A percentile compares a stretch with the other conserved stretches of the same genome.
These are phyloP conservation scores for Hippocampus mohnikei DNA, from an alignment of 2,113 vertebrate genomes.

Conservation along the genomic window DNA sequence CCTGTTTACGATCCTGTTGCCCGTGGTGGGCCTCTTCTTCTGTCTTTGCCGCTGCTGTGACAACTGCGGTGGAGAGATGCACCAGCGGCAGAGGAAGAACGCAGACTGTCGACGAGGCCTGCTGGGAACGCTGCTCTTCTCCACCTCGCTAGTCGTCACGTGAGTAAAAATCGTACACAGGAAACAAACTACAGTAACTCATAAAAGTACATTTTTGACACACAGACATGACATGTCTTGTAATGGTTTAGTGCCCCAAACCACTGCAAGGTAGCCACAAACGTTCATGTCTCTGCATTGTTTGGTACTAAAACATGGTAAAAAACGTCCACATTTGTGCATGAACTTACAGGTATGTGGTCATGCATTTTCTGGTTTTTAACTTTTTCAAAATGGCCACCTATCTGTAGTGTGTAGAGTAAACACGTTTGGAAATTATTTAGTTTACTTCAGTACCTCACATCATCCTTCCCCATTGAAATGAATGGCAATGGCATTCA, in stretches of 20 bases:
- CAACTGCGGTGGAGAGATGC: constrained; percentile 98
- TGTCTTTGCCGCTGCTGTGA: constrained; percentile 93
- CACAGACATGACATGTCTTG: neutral
- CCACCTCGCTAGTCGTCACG: constrained; percentile 84
- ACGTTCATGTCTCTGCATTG: neutral
- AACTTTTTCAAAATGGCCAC: too few species aligned
- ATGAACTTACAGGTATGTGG: neutral
- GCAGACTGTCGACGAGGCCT: constrained; percentile 80
- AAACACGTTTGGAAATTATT: too few species aligned
- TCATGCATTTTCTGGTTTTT: neutral
- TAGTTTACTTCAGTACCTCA: too few species aligned
- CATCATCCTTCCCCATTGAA: too few species aligned
- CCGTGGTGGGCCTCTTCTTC: constrained; percentile 85
- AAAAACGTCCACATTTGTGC: neutral
- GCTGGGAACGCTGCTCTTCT: constrained; percentile 73
- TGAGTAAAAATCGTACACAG: constrained; percentile 60
- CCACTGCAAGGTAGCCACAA: neutral
- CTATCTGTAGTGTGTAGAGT: too few species aligned
- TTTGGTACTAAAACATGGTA: neutral
- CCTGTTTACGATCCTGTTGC: constrained; percentile 83
- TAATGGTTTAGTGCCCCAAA: neutral
- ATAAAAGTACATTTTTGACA: neutral
- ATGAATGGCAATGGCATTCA: too few species aligned
- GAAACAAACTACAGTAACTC: neutral
- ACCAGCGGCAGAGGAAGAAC: constrained; percentile 93